Evolutionary conservation across 2,797 vertebrate species (phyloP).

Genomic region (Aeoliscus strigatus): DNA sequence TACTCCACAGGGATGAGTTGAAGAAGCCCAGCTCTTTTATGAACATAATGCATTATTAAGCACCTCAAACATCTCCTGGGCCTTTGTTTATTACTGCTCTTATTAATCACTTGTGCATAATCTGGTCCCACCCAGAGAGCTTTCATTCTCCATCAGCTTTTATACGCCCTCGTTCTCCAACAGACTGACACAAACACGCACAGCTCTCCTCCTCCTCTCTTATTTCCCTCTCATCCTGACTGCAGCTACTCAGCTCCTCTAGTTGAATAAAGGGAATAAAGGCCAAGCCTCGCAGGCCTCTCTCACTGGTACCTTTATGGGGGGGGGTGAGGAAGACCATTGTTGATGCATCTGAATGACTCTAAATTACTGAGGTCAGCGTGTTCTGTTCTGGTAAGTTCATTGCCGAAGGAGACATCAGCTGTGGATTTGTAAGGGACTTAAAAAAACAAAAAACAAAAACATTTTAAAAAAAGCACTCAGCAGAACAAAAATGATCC

Average conservation of each 20-base stretch:
- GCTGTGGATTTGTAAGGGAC: constrained; percentile 32
- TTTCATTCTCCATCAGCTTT: constrained; percentile 73
- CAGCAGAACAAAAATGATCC: no score
- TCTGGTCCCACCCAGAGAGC: constrained; percentile 73
- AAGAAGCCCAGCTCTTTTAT: constrained; percentile 76
- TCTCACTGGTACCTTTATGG: constrained; percentile 33
- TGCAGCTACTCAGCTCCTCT: constrained; percentile 57
- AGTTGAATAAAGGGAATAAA: constrained; percentile 54
- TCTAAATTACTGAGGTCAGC: constrained; percentile 53
- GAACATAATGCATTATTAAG: constrained; percentile 87
- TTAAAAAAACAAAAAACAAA: no score
- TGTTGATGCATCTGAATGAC: constrained; percentile 50
- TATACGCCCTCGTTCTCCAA: constrained; percentile 61
- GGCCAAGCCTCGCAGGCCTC: constrained; percentile 53
- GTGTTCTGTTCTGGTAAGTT: constrained; percentile 40
- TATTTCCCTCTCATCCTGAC: constrained; percentile 44
- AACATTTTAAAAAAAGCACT: no score
- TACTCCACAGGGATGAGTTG: constrained; percentile 76
- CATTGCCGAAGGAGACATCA: constrained; percentile 33
- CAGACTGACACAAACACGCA: constrained; percentile 42
- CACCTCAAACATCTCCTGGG: constrained; percentile 84
- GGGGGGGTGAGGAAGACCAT: constrained; percentile 44
- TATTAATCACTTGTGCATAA: constrained; percentile 84
- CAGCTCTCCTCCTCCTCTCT: constrained; percentile 41
- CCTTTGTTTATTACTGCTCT: constrained; percentile 84